phyloP scores from a whole-genome alignment of 2,113 vertebrate genomes.

The Circaetus cinerascens region DNA sequence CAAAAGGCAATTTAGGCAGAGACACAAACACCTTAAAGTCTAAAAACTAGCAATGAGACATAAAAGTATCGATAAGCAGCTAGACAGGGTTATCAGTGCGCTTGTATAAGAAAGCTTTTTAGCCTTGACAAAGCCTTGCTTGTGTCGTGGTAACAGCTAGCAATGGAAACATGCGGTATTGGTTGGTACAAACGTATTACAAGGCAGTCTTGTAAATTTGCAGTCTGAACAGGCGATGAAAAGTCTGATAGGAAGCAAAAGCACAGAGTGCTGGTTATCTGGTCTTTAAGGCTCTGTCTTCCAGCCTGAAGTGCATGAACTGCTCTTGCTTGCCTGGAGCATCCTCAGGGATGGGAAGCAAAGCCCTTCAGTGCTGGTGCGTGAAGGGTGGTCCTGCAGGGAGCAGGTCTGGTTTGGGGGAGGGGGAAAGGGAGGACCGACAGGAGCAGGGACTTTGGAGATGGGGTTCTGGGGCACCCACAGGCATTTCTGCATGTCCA shows the following conservation, averaged over 20 bases:
- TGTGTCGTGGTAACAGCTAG: neutral
- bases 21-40: neutral
- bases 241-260: neutral
- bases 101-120: neutral
- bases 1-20: neutral
- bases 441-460: neutral
- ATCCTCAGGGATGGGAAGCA: accelerated
- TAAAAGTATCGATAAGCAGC: neutral
- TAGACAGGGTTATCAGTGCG: neutral
- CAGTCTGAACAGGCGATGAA: neutral
- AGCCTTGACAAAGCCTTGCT: neutral
- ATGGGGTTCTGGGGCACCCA: neutral
- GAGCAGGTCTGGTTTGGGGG: neutral
- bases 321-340: neutral
- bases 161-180: neutral
- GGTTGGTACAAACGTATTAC: neutral
- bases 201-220: neutral
- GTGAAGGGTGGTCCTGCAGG: too few relatives aligned
- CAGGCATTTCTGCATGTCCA: neutral
- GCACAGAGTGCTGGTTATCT: accelerated
- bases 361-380: neutral
- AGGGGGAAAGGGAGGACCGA: neutral
- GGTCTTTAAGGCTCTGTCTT: neutral
- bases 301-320: too few relatives aligned
- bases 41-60: neutral